Base-by-base conservation (phyloP, 2,888 invertebrate genomes). In the Drosophila melanosoma region DNA sequence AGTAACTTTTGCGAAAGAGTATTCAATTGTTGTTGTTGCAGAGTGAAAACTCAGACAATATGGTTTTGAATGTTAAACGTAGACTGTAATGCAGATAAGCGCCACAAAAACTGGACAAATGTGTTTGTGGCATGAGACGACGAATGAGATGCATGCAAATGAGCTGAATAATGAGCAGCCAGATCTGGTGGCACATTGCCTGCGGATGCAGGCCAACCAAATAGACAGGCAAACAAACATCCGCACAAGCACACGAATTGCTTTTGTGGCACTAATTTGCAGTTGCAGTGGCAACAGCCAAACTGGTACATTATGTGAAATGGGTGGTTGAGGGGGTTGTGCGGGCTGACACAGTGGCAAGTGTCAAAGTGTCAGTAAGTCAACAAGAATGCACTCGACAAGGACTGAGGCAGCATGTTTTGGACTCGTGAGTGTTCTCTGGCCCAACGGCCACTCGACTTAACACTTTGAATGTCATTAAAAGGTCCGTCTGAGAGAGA, bases 401-500 rank as follows among this genome's bases (percentile, higher is more conserved):
- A 70, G 81, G 74, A 64, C 35, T 58, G 53, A 52, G 45, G 20
- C 49, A 66, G 74, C 52, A 69, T 80, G 68, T 36, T 45, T 35
- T 35, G 63, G 42, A 26, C 45, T 57, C 35, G 59, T 12, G 36
- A 35, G 67, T 76, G 73, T 74, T 8, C 17, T 56, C 72, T 61
- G 71, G 53, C 68, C 64, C 69, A 59, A 60, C 62, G 66, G 77
- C 71, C 81, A 80, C 83, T 80, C 71, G 79, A 80, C 87, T 87
- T 80, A 85, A 87, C 89, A 89, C 87, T 87, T 87, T 87, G 87
- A 87, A 90, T 87, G 90, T 84, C 90, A 87, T 87, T 87, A 87
- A 89, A 84, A 68, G 74, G 85, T 73, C 79, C 70, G 66, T 45
- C 52, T 12, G 60, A 57, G 32, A 49, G 38, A 29, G 29, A 6